Conservation (phyloP, 2,113 vertebrate species). For the Vulpes vulpes region DNA sequence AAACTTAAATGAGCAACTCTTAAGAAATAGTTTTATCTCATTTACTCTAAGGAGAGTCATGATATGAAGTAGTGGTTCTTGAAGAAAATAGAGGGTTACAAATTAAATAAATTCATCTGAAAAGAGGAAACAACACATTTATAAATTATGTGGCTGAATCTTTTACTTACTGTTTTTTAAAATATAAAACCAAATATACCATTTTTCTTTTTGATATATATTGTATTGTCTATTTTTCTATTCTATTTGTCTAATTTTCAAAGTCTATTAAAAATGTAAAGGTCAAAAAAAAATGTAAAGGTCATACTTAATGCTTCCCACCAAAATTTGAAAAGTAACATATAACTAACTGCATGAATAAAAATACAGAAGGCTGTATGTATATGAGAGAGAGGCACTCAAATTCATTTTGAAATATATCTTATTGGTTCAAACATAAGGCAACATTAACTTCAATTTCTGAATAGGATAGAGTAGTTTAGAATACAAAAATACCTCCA, state of each 20-base stretch:
- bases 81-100: neutral
- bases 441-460: neutral
- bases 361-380: neutral
- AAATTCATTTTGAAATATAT: neutral
- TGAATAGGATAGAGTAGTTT: neutral
- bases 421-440: neutral
- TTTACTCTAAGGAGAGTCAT: neutral
- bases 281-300: too few relatives aligned
- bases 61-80: neutral
- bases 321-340: neutral
- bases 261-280: neutral
- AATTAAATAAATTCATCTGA: slow-evolving; percentile 16
- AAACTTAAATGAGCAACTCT: neutral
- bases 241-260: neutral
- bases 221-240: neutral
- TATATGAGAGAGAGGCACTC: neutral
- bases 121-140: neutral
- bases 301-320: neutral
- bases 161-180: neutral
- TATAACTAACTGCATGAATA: neutral
- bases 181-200: neutral
- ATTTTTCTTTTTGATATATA: slow-evolving; percentile 3
- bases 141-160: neutral
- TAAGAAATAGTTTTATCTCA: neutral
- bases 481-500: neutral